Conservation (phyloP, 2,888 invertebrate genomes). For the Drosophila paranaensis region DNA sequence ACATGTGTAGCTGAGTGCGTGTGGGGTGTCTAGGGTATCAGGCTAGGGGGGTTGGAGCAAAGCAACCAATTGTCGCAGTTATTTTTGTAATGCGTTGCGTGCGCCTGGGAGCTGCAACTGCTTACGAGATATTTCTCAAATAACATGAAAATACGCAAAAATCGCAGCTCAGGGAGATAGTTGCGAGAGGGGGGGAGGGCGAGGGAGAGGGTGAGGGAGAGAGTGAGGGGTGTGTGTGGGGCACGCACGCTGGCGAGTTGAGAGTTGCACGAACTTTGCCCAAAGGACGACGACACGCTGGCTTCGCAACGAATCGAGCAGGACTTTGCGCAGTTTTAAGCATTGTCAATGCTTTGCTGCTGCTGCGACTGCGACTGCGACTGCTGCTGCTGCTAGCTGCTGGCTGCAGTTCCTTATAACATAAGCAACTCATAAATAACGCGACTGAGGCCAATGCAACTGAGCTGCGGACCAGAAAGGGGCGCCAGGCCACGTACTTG, state of each 20-base stretch:
- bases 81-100: slow-evolving; percentile 23
- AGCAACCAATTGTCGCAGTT: slow-evolving; percentile 41
- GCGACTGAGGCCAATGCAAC: slow-evolving; percentile 59
- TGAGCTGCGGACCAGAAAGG: slow-evolving; percentile 19
- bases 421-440: slow-evolving; percentile 78
- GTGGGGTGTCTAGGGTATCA: not conserved
- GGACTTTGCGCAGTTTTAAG: slow-evolving; percentile 35
- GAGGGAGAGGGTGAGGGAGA: not conserved
- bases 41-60: not conserved
- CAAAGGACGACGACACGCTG: slow-evolving; percentile 56
- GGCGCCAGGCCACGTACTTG: slow-evolving; percentile 63
- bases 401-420: slow-evolving; percentile 70
- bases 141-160: slow-evolving; percentile 59
- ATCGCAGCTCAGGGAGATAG: slow-evolving; percentile 30
- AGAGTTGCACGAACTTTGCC: slow-evolving; percentile 58
- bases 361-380: slow-evolving; percentile 10
- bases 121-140: slow-evolving; percentile 56
- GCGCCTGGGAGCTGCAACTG: slow-evolving; percentile 33
- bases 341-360: slow-evolving; percentile 52
- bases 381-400: slow-evolving; percentile 15
- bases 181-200: not conserved
- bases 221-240: not conserved
- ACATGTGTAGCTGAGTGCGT: slow-evolving; percentile 12
- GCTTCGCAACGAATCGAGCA: slow-evolving; percentile 19
- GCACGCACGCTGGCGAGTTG: slow-evolving; percentile 16